Percentiles rank a stretch among this genome's conserved stretches.
Evolutionary conservation across 2,113 vertebrate genomes (phyloP).

Genomic region (Notothenia coriiceps): DNA sequence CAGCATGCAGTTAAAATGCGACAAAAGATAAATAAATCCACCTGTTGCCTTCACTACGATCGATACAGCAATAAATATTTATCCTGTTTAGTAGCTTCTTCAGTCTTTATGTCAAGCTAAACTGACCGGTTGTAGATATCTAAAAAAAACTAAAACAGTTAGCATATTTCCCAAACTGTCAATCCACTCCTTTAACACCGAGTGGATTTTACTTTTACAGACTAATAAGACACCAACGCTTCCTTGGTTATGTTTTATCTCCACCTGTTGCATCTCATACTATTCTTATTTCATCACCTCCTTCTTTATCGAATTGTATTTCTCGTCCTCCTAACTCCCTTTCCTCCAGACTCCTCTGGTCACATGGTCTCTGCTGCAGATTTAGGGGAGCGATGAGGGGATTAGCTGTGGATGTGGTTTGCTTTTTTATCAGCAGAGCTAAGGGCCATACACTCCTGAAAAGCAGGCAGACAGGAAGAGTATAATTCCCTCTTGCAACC

Average conservation of each 20-base stretch:
- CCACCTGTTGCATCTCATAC: background rate
- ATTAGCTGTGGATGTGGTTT: conserved; percentile 64
- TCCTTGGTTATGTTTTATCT: background rate
- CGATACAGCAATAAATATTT: no score
- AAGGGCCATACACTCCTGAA: conserved; percentile 26
- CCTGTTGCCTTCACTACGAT: no score
- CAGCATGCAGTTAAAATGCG: no score
- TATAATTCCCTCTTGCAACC: conserved; percentile 28
- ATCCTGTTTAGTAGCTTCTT: no score
- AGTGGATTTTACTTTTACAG: background rate
- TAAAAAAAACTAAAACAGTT: no score
- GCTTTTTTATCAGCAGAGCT: conserved; percentile 35
- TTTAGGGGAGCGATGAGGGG: conserved; percentile 57
- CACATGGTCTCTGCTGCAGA: conserved; percentile 47
- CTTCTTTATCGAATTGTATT: background rate
- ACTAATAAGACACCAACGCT: background rate
- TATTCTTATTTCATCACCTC: background rate
- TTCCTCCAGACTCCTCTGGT: conserved; percentile 24
- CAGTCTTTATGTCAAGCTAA: no score
- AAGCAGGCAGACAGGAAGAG: conserved; percentile 40
- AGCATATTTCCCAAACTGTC: background rate
- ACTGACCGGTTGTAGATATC: no score
- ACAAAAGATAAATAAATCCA: no score
- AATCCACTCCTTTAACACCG: background rate
- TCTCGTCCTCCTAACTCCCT: background rate